phyloP scores from a whole-genome alignment of 2,113 vertebrate genomes.

The Mohoua ochrocephala region DNA sequence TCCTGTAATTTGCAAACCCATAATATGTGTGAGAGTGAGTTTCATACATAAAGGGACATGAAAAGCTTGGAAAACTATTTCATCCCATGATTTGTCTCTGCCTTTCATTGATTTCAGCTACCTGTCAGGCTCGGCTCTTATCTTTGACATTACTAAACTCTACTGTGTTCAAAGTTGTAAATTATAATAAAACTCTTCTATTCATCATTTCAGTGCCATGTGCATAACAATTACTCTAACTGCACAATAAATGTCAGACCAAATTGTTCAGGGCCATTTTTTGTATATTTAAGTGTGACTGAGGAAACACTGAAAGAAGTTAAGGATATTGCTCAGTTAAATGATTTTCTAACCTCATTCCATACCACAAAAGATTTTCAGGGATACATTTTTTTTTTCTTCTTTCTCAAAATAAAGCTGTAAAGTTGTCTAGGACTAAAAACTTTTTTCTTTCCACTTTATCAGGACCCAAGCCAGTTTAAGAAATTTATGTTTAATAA shows the following conservation, averaged over 20 bases:
- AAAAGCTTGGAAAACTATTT: background rate
- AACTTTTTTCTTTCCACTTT: background rate
- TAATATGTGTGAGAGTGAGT: background rate
- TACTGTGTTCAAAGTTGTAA: constrained; percentile 9
- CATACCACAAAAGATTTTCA: background rate
- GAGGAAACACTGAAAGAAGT: background rate
- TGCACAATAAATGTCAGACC: background rate
- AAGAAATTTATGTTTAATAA: background rate
- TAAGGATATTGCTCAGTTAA: background rate
- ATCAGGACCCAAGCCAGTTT: background rate
- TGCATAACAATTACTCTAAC: background rate
- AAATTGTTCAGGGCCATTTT: background rate
- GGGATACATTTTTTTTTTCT: background rate
- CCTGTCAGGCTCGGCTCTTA: background rate
- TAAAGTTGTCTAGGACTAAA: background rate
- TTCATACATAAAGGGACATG: background rate
- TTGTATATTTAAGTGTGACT: background rate
- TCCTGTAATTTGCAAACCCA: background rate
- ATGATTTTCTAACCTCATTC: background rate
- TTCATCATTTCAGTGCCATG: background rate
- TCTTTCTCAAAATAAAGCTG: background rate
- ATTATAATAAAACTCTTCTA: background rate
- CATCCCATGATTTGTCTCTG: background rate
- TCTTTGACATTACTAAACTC: background rate
- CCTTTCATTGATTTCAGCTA: background rate